Evolutionary conservation across 2,113 vertebrate genomes (phyloP).

Genomic region (Hoplias malabaricus): DNA sequence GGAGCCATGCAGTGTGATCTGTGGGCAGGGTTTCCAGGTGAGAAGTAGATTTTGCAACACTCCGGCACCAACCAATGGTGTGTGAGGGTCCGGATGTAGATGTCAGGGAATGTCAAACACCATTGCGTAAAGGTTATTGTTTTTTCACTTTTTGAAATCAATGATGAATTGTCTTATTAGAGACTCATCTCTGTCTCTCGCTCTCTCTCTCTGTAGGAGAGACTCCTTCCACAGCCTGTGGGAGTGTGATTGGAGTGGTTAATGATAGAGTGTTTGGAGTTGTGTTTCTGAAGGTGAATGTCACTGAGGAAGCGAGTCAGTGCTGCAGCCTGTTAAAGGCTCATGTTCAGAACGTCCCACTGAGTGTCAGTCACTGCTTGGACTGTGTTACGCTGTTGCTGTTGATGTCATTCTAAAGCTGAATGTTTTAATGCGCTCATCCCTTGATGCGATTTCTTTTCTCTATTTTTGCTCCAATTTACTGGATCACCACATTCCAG

Average conservation of each 20-base stretch:
- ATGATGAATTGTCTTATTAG: too few relatives aligned
- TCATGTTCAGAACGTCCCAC: conserved; percentile 79
- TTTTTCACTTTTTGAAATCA: background rate
- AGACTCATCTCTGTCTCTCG: too few relatives aligned
- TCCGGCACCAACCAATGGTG: too few relatives aligned
- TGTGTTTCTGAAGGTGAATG: conserved; percentile 78
- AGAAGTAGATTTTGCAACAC: too few relatives aligned
- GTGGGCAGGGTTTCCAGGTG: too few relatives aligned
- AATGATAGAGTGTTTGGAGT: conserved; percentile 80
- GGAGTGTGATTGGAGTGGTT: conserved; percentile 82
- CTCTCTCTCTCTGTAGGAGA: too few relatives aligned
- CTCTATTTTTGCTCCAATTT: conserved; percentile 80
- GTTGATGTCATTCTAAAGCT: too few relatives aligned
- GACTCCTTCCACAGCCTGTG: conserved; percentile 69
- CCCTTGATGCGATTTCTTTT: conserved; percentile 82
- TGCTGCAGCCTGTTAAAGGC: conserved; percentile 69
- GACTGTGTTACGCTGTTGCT: too few relatives aligned
- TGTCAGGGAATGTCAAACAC: conserved; percentile 69
- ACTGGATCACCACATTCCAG: conserved; percentile 82
- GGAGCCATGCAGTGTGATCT: too few relatives aligned
- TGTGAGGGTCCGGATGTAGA: conserved; percentile 71
- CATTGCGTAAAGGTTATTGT: conserved; percentile 75
- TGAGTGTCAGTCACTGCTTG: conserved; percentile 68
- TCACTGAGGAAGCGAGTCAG: too few relatives aligned
- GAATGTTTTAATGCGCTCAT: conserved; percentile 65